Percentiles rank a stretch among this genome's conserved stretches.
phyloP scores from a whole-genome alignment of 2,113 vertebrate genomes.

The Macrotus californicus region DNA sequence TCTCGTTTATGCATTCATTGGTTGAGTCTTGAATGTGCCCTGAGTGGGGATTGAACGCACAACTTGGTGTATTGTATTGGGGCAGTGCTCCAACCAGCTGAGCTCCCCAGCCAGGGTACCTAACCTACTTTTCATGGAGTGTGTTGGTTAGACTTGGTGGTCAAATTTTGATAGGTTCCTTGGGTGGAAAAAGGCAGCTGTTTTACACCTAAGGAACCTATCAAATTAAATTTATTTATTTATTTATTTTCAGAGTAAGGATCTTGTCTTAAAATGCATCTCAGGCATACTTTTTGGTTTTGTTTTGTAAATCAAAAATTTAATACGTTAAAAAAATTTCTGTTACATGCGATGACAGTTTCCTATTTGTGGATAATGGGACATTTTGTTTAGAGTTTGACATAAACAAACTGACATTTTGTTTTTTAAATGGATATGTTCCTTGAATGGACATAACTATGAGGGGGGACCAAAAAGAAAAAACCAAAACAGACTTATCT shows the following conservation, averaged over 20 bases:
- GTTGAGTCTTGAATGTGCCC: too few relatives aligned
- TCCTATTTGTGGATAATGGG: neutral
- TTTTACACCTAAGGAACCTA: too few relatives aligned
- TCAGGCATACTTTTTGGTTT: neutral
- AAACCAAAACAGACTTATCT: too few relatives aligned
- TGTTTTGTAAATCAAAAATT: neutral
- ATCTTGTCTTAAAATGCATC: neutral
- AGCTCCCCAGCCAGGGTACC: neutral
- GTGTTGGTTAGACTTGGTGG: neutral
- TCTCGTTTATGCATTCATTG: too few relatives aligned
- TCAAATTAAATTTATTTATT: neutral
- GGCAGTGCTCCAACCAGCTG: too few relatives aligned
- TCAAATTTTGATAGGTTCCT: neutral
- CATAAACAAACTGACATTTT: neutral
- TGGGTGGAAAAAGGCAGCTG: too few relatives aligned
- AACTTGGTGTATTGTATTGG: too few relatives aligned
- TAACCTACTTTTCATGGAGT: neutral
- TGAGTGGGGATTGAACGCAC: too few relatives aligned
- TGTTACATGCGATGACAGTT: neutral
- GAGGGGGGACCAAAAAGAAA: too few relatives aligned
- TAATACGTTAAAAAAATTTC: neutral
- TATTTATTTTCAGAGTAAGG: neutral
- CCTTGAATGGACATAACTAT: too few relatives aligned
- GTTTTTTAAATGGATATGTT: neutral
- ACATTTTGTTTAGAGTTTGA: conserved; percentile 6